These are phyloP conservation scores for Microtus pennsylvanicus DNA, from an alignment of 2,113 vertebrate species.

Conservation along the genomic window DNA sequence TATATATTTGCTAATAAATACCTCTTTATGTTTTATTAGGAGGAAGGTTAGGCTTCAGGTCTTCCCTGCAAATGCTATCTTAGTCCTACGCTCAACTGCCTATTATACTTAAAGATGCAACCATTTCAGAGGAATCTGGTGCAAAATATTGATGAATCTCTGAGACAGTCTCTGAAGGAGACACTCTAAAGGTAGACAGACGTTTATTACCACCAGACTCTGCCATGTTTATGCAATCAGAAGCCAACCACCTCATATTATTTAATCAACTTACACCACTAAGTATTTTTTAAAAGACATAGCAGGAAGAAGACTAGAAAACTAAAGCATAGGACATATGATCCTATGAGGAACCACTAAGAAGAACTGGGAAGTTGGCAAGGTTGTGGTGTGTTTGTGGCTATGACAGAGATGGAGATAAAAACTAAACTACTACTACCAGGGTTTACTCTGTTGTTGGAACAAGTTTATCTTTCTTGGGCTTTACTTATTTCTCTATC, in stretches of 20 bases:
- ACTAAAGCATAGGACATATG: background rate
- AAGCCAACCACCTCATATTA: background rate
- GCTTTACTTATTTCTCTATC: background rate
- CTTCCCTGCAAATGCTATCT: conserved; percentile 34
- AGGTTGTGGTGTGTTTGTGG: background rate
- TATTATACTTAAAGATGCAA: conserved; percentile 48
- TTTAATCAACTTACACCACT: background rate
- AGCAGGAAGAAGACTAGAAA: background rate
- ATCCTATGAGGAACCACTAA: background rate
- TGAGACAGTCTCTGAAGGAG: background rate
- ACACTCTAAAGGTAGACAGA: background rate
- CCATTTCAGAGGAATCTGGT: conserved; percentile 38
- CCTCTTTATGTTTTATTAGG: background rate
- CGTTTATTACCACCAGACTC: conserved; percentile 38
- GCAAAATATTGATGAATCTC: background rate
- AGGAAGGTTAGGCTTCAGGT: background rate
- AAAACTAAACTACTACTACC: background rate
- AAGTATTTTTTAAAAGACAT: background rate
- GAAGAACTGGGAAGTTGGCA: background rate
- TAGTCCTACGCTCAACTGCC: conserved; percentile 36
- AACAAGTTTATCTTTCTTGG: background rate
- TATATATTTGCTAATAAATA: background rate
- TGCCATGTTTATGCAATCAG: conserved; percentile 22
- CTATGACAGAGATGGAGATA: background rate
- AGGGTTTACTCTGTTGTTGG: background rate